Evolutionary conservation across 2,888 invertebrate species (phyloP), one percentile per base, ranked within the genome.

Genomic region (Scaptomyza flava): DNA sequence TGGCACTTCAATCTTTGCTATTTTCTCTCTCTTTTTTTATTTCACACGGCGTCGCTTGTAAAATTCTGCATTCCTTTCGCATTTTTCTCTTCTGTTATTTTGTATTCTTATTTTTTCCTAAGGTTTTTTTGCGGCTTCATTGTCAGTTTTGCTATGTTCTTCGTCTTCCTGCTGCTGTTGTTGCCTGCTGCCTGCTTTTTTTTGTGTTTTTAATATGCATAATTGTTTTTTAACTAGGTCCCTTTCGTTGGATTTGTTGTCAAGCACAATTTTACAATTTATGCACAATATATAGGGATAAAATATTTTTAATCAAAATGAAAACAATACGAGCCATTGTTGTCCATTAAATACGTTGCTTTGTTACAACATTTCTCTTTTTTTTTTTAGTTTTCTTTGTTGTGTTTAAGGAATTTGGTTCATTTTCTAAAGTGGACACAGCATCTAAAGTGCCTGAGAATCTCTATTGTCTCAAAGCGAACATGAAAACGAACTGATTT

Each of bases 181-280:
- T 30, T 17, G 23, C 41, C 53, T 30, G 34, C 42, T 20, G 54
- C 7, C 50, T 23, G 62, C 43, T 36, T 8, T 38, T 73, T 68
- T 68, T 84, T 86, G 54, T 72, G 59, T 71, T 87, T 87, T 82
- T 87, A 87, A 87, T 82, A 87, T 87, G 85, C 87, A 82, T 87
- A 87, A 86, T 81, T 81, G 87, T 86, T 83, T 74, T 77, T 71
- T 80, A 81, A 86, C 81, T 83, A 80, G 81, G 67, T 71, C 36
- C 48, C 51, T 43, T 56, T 45, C 8, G 12, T 17, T 17, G 17
- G 17, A 17, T 2, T 41, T 41, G 17, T 41, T 41, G 41, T 50
- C 61, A 14, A 52, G 58, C 65, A 74, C 68, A 72, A 72, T 77
- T 77, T 77, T 61, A 65, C 77, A 76, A 77, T 83, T 81, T 87